These are phyloP conservation scores for Orius laevigatus DNA, from an alignment of 1,140 invertebrate genomes.

Conservation along the genomic window DNA sequence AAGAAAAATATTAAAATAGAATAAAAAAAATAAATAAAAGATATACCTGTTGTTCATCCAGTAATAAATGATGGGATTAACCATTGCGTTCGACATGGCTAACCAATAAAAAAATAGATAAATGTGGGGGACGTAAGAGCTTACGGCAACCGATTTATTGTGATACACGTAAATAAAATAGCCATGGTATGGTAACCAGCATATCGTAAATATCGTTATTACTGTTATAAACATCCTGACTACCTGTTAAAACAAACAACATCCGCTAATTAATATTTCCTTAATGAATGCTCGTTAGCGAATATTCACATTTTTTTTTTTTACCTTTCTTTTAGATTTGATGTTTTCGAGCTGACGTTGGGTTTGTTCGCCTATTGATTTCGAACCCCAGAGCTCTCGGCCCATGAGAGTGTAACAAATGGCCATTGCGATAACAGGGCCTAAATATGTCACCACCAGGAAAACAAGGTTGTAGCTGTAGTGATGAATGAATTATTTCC, in stretches of 20 bases:
- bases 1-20: slow-evolving; percentile 15
- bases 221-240: slow-evolving; percentile 74
- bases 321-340: slow-evolving; percentile 75
- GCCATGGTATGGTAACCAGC: slow-evolving; percentile 77
- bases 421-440: slow-evolving; percentile 76
- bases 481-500: too few relatives aligned
- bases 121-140: slow-evolving; percentile 59
- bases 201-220: slow-evolving; percentile 68
- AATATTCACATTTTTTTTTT: slow-evolving; percentile 19
- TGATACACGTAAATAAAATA: slow-evolving; percentile 76
- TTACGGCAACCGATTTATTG: slow-evolving; percentile 49
- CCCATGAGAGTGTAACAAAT: slow-evolving; percentile 77
- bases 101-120: slow-evolving; percentile 78
- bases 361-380: slow-evolving; percentile 77
- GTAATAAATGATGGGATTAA: slow-evolving; percentile 82
- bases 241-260: slow-evolving; percentile 44
- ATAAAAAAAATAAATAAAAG: background rate
- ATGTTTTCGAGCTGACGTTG: slow-evolving; percentile 69
- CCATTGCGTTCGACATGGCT: slow-evolving; percentile 83
- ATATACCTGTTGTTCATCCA: slow-evolving; percentile 73
- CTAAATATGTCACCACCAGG: slow-evolving; percentile 72
- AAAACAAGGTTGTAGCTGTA: slow-evolving; percentile 77
- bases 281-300: background rate
- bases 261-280: slow-evolving; percentile 6
- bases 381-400: slow-evolving; percentile 55